Base-by-base conservation (phyloP, 1,140 invertebrate genomes). In the Neelides sp. region DNA sequence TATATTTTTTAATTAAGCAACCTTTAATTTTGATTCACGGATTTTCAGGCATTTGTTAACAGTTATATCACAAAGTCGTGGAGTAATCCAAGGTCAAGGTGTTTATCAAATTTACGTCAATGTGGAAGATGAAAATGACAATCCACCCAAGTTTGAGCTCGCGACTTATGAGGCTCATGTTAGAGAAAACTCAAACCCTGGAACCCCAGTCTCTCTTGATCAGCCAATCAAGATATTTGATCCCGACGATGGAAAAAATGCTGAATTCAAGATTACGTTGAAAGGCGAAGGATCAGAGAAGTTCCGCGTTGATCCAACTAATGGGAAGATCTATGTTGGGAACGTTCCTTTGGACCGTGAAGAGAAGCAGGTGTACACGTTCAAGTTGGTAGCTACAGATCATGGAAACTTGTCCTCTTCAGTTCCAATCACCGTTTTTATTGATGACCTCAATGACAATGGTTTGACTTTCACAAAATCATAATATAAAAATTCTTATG, bases 101-200 rank as follows among this genome's bases (percentile, higher is more conserved):
- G 77, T 84, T 39, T 83, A 82, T 62, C 81, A 84, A 72, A 76
- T 90, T 1, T 78, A 74, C 7, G 73, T 94, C 12, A 68, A 78
- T 24, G 83, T 94, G 0, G 78, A 85, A 43, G 89, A 93, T 65
- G 84, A 88, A 46, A 94, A 94, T 64, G 89, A 93, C 64, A 46
- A 93, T 65, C 76, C 86, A 3, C 90, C 90, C 10, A 68, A 78
- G 46, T 92, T 94, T 66, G 76, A 81, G 37, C 69, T 72, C 12
- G 60, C 69, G 1, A 64, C 67, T 4, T 93, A 90, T 65, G 78
- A 84, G 64, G 84, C 87, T 2, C 73, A 75, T 37, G 79, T 95
- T 5, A 69, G 68, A 22, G 90, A 93, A 69, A 88, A 93, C 62
- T 80, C 76, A 48, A 70, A 69, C 36, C 73, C 70, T 28, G 80